phyloP scores from a whole-genome alignment of 37 sponge, comb jelly and placozoan species.

The Cliona cf. orientalis region DNA sequence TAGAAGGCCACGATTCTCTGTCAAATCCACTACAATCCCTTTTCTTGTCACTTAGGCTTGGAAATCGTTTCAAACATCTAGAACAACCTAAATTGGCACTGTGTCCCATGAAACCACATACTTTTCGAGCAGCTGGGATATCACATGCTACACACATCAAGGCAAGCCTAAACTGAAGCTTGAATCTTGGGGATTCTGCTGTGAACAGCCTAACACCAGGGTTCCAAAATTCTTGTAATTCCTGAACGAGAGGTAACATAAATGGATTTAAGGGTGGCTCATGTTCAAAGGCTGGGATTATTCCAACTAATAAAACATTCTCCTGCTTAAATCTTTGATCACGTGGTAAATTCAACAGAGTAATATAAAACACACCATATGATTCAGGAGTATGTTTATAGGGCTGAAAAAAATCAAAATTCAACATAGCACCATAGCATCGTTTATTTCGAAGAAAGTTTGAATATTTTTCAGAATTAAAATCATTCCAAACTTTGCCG shows the following conservation, averaged over 20 bases:
- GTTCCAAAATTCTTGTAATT: constrained; percentile 15
- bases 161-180: neutral
- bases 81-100: constrained; percentile 36
- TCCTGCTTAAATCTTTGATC: constrained; percentile 16
- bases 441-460: neutral
- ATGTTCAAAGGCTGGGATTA: constrained; percentile 31
- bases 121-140: constrained; percentile 44
- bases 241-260: constrained; percentile 36
- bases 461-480: neutral
- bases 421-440: neutral
- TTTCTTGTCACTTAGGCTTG: constrained; percentile 8
- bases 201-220: neutral
- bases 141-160: constrained; percentile 43
- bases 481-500: neutral
- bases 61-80: constrained; percentile 37
- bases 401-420: constrained; percentile 52
- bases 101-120: constrained; percentile 56
- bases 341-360: constrained; percentile 27
- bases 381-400: constrained; percentile 18
- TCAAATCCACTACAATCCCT: constrained; percentile 31
- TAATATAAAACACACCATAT: constrained; percentile 24
- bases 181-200: neutral
- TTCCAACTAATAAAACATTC: constrained; percentile 18
- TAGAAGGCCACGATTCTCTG: constrained; percentile 4
- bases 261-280: constrained; percentile 11